Conservation (phyloP, 1,140 invertebrate genomes). For the Lysiphlebus fabarum region DNA sequence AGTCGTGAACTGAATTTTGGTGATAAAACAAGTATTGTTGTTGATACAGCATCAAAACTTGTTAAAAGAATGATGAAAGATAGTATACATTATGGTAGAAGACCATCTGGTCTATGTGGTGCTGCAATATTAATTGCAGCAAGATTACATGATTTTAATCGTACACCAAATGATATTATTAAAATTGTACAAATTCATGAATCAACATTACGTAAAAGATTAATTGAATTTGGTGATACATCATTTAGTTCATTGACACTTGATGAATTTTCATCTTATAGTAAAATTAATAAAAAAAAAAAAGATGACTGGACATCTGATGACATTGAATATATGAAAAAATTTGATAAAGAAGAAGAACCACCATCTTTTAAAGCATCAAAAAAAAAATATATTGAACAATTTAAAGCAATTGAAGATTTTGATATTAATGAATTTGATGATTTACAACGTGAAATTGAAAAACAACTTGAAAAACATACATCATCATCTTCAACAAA, state of each 20-base stretch:
- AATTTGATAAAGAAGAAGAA: constrained; percentile 94
- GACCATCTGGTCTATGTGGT: constrained; percentile 94
- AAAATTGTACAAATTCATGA: constrained; percentile 97
- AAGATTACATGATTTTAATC: constrained; percentile 86
- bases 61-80: constrained; percentile 98
- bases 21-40: constrained; percentile 88
- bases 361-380: constrained; percentile 91
- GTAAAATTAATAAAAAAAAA: too few species aligned
- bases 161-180: constrained; percentile 85
- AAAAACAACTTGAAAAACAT: constrained; percentile 66
- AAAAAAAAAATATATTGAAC: constrained; percentile 79
- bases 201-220: constrained; percentile 84
- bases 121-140: constrained; percentile 94
- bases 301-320: too few species aligned
- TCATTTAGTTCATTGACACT: constrained; percentile 79
- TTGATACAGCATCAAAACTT: constrained; percentile 87
- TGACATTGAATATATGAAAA: too few species aligned
- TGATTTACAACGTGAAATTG: constrained; percentile 72
- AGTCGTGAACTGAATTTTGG: constrained; percentile 90
- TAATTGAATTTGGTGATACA: constrained; percentile 95
- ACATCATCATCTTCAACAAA: constrained; percentile 56
- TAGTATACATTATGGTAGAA: constrained; percentile 91
- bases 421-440: constrained; percentile 62
- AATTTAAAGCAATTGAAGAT: constrained; percentile 62
- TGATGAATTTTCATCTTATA: constrained; percentile 97